These are phyloP conservation scores for Calliphora vomitoria DNA, from an alignment of 2,888 invertebrate genomes.

Conservation along the genomic window DNA sequence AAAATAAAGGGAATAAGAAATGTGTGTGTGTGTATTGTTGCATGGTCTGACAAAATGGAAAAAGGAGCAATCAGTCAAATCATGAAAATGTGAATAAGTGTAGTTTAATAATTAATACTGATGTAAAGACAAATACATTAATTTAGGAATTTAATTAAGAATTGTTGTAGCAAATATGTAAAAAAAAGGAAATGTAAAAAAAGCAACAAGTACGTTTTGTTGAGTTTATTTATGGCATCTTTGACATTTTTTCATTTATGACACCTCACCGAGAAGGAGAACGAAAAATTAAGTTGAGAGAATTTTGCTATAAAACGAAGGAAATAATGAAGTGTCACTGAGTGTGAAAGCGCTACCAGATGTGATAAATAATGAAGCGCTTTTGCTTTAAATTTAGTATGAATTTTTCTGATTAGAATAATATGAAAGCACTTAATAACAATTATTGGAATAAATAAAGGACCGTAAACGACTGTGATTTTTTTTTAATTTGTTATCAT, in stretches of 20 bases:
- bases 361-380: neutral
- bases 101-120: no score
- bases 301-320: constrained; percentile 22
- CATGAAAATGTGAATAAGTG: neutral
- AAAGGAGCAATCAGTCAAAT: neutral
- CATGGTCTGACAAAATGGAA: neutral
- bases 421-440: no score
- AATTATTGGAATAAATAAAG: no score
- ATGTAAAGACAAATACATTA: neutral
- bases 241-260: constrained; percentile 45
- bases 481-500: no score
- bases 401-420: no score
- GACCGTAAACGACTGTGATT: no score
- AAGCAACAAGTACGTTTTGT: constrained; percentile 67
- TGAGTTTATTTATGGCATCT: constrained; percentile 51
- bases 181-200: constrained; percentile 38
- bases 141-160: neutral
- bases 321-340: constrained; percentile 44
- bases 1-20: neutral
- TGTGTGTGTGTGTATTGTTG: neutral
- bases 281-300: neutral
- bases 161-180: constrained; percentile 9
- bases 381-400: neutral
- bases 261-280: constrained; percentile 36
- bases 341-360: constrained; percentile 7